Conservation (phyloP, 2,113 vertebrate species). For the Hassar affinis region DNA sequence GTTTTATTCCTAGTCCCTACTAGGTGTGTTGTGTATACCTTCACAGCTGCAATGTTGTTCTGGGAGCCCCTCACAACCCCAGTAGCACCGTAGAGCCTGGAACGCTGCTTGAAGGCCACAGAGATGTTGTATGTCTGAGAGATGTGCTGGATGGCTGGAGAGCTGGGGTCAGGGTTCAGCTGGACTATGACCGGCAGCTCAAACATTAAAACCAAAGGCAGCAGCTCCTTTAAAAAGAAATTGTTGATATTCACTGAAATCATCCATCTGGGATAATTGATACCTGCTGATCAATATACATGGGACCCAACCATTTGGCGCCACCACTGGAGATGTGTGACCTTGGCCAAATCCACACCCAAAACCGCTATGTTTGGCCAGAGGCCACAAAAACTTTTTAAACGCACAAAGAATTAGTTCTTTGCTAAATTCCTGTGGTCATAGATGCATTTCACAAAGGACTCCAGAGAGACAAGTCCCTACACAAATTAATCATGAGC, state of each 20-base stretch:
- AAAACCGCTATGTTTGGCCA: conserved; percentile 23
- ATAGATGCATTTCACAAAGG: not conserved
- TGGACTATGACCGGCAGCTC: conserved; percentile 96
- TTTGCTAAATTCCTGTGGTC: conserved; percentile 21
- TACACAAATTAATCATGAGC: conserved; percentile 20
- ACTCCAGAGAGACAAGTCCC: conserved; percentile 5
- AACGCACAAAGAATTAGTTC: conserved; percentile 2
- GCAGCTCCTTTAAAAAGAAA: conserved; percentile 80
- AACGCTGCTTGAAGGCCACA: conserved; percentile 94
- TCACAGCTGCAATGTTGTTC: conserved; percentile 88
- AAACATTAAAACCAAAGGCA: conserved; percentile 94
- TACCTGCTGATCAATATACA: conserved; percentile 21
- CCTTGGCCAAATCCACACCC: conserved; percentile 33
- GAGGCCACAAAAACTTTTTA: not conserved
- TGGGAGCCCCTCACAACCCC: conserved; percentile 96
- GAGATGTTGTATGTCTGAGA: conserved; percentile 94
- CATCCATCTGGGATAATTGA: not conserved
- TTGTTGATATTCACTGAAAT: not conserved
- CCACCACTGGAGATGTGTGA: not conserved
- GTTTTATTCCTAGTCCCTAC: not conserved
- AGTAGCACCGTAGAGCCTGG: conserved; percentile 92
- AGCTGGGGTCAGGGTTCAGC: conserved; percentile 83
- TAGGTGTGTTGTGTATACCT: conserved; percentile 70
- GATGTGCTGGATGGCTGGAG: conserved; percentile 92
- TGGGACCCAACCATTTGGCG: not conserved